A percentile compares a stretch with the other conserved stretches of the same genome.
phyloP scores from a whole-genome alignment of 2,888 invertebrate genomes.

The Platycheirus rosarum region DNA sequence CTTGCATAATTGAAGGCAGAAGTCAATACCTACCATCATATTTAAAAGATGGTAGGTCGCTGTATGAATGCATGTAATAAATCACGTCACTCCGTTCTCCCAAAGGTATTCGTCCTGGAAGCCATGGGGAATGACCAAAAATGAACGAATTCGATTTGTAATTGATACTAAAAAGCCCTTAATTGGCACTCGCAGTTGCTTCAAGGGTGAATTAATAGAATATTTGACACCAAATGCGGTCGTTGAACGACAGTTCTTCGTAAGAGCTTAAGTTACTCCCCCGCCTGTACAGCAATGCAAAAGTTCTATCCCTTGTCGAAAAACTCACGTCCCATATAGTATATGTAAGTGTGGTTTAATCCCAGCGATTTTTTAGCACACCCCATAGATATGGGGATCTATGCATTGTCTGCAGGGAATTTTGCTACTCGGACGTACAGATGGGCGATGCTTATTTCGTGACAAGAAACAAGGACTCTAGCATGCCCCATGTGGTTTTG shows the following conservation, averaged over 20 bases:
- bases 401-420: conserved; percentile 52
- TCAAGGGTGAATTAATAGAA: conserved; percentile 75
- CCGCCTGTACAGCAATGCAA: conserved; percentile 17
- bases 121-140: conserved; percentile 41
- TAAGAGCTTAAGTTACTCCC: conserved; percentile 40
- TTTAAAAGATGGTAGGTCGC: neutral
- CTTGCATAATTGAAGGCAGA: conserved; percentile 19
- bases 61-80: conserved; percentile 42
- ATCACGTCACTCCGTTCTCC: conserved; percentile 51
- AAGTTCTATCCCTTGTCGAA: conserved; percentile 27
- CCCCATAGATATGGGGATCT: conserved; percentile 16
- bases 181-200: conserved; percentile 79
- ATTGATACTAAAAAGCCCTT: conserved; percentile 83
- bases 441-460: conserved; percentile 21
- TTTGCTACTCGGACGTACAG: conserved; percentile 38
- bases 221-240: conserved; percentile 73
- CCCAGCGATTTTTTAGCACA: conserved; percentile 40
- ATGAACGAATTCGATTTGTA: conserved; percentile 81
- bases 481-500: conserved; percentile 55
- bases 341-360: conserved; percentile 63
- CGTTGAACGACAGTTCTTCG: conserved; percentile 46
- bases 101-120: conserved; percentile 47
- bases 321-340: conserved; percentile 28
- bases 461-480: conserved; percentile 5
- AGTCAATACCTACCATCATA: conserved; percentile 16